A percentile compares a stretch with the other conserved stretches of the same genome.
phyloP scores from a whole-genome alignment of 2,797 vertebrate species.

The Tadarida brasiliensis region DNA sequence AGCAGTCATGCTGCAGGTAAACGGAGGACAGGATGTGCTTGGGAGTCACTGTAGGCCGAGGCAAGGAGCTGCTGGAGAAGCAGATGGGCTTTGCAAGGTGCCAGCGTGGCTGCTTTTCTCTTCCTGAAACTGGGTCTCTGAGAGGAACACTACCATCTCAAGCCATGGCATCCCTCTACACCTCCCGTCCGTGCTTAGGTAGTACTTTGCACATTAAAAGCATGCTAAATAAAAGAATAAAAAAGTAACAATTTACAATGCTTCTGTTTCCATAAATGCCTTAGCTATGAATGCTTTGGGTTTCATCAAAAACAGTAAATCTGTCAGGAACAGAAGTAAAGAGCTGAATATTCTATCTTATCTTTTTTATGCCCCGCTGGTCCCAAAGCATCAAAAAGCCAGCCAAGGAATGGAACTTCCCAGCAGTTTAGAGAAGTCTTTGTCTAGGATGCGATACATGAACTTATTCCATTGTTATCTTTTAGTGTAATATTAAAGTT shows the following conservation, averaged over 20 bases:
- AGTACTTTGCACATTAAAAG: background rate
- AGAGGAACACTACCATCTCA: background rate
- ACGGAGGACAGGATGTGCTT: background rate
- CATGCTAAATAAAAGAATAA: background rate
- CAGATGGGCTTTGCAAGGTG: background rate
- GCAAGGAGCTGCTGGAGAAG: background rate
- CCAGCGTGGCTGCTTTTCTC: background rate
- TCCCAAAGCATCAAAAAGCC: constrained; percentile 41
- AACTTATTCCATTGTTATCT: background rate
- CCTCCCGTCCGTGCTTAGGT: background rate
- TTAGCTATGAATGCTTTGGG: background rate
- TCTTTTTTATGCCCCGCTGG: background rate
- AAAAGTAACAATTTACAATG: background rate
- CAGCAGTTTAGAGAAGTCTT: background rate
- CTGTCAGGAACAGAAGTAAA: constrained; percentile 27
- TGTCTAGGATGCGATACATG: background rate
- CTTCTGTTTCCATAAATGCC: background rate
- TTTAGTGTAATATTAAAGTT: constrained; percentile 35
- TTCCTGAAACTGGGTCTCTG: background rate
- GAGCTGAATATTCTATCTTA: background rate
- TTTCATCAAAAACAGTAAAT: constrained; percentile 27
- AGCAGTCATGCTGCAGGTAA: background rate
- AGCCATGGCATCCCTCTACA: background rate
- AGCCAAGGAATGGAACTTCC: constrained; percentile 4
- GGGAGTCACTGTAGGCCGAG: background rate